A percentile compares a stretch with the other conserved stretches of the same genome.
Conservation (phyloP, 2,113 vertebrate genomes). For the Marmota monax region DNA sequence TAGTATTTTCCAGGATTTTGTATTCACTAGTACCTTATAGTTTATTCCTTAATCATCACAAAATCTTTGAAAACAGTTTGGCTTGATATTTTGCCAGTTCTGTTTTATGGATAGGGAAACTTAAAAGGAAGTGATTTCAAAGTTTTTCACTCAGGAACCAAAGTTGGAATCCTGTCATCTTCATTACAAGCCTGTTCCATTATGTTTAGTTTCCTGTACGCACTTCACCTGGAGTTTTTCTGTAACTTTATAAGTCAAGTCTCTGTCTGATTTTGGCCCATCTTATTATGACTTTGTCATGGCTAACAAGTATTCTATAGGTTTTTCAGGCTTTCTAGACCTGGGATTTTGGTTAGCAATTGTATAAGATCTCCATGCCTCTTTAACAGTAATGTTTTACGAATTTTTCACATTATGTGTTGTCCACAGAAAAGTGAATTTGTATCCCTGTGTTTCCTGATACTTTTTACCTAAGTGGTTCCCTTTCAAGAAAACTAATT, state of each 20-base stretch:
- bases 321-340: background rate
- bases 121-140: conserved; percentile 44
- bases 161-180: background rate
- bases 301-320: background rate
- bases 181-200: background rate
- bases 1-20: conserved; percentile 47
- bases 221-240: background rate
- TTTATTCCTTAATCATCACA: conserved; percentile 57
- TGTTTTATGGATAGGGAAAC: background rate
- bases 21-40: conserved; percentile 44
- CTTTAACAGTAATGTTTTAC: background rate
- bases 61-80: conserved; percentile 44
- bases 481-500: background rate
- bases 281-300: background rate
- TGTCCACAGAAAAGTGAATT: background rate
- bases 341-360: background rate
- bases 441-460: background rate
- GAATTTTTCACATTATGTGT: background rate
- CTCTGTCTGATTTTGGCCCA: background rate
- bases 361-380: background rate
- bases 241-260: background rate
- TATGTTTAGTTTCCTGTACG: background rate
- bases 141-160: background rate
- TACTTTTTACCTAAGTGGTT: background rate
- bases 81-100: conserved; percentile 16